Conservation (phyloP, 2,888 invertebrate species). For the Drosophila nr. perissopoda region DNA sequence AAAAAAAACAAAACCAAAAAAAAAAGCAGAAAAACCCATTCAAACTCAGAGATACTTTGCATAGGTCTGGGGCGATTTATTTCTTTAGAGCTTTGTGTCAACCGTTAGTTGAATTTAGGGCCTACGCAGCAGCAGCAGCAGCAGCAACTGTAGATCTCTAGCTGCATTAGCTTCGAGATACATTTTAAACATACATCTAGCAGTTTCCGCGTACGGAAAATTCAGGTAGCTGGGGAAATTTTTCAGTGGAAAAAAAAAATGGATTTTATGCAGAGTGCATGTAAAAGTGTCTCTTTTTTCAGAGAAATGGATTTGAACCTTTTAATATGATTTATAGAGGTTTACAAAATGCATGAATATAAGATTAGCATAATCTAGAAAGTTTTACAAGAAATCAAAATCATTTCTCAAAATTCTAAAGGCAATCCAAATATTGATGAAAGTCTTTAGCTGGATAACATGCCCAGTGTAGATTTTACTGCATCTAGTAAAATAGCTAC, state of each 20-base stretch:
- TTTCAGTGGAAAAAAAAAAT: not conserved
- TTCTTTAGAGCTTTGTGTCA: constrained; percentile 36
- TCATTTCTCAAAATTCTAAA: not conserved
- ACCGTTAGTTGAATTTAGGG: constrained; percentile 53
- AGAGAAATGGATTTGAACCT: not conserved
- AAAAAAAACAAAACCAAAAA: not conserved
- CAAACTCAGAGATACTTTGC: constrained; percentile 33
- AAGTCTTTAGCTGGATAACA: not conserved
- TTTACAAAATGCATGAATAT: not conserved
- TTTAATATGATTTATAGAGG: not conserved
- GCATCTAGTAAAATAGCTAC: not conserved
- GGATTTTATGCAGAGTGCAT: not conserved
- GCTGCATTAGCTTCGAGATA: constrained; percentile 29
- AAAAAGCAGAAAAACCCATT: constrained; percentile 3
- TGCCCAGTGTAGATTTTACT: not conserved
- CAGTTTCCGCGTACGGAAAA: constrained; percentile 29
- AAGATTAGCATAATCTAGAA: not conserved
- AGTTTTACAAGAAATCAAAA: not conserved
- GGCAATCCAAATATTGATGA: not conserved
- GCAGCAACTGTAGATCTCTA: constrained; percentile 8
- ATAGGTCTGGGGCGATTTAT: constrained; percentile 7
- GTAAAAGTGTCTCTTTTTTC: not conserved
- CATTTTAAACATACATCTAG: constrained; percentile 26
- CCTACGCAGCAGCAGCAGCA: constrained; percentile 45
- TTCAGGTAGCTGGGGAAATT: constrained; percentile 40